These are phyloP conservation scores for Tauraco erythrolophus DNA, from an alignment of 2,113 vertebrate genomes.

Conservation along the genomic window DNA sequence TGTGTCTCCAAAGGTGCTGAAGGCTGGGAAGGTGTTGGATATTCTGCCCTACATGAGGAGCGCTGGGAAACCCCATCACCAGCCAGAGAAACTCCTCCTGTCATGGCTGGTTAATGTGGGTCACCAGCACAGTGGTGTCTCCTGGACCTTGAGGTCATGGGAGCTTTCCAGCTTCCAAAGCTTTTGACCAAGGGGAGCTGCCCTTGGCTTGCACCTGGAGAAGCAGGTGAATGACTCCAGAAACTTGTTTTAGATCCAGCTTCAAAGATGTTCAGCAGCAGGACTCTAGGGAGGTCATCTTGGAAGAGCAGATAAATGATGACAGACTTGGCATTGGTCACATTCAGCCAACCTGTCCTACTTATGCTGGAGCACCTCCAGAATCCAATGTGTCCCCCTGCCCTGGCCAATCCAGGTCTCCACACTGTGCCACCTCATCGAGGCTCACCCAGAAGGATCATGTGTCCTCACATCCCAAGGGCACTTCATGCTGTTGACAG, in stretches of 20 bases:
- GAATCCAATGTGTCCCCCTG: fast-evolving
- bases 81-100: fast-evolving
- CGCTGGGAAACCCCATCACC: fast-evolving
- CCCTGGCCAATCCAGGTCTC: background rate
- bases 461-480: background rate
- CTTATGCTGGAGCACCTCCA: background rate
- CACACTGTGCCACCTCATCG: fast-evolving
- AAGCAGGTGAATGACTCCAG: background rate
- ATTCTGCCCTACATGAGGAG: background rate
- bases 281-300: background rate
- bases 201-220: background rate
- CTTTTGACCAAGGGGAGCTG: background rate
- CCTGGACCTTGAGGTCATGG: background rate
- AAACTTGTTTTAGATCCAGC: background rate
- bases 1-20: background rate
- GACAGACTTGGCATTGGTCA: background rate
- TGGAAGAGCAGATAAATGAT: background rate
- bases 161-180: background rate
- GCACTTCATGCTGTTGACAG: background rate
- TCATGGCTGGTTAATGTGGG: background rate
- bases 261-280: background rate
- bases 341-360: background rate
- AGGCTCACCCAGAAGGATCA: background rate
- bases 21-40: background rate
- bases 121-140: fast-evolving